phyloP scores from a whole-genome alignment of 2,113 vertebrate genomes.

The Edolisoma coerulescens region DNA sequence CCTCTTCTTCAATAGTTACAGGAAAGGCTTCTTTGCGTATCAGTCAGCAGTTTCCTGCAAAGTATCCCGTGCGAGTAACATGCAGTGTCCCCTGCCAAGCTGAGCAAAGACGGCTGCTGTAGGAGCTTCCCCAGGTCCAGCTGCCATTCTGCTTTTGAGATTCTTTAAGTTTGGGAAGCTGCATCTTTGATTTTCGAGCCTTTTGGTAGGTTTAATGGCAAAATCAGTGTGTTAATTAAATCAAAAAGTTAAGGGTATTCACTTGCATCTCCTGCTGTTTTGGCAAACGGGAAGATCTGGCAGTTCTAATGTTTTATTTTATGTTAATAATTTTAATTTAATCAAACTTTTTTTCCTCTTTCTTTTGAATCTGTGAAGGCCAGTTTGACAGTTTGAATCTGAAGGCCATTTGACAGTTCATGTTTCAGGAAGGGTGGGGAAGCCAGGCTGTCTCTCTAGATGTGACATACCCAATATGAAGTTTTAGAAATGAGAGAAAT shows the following conservation, averaged over 20 bases:
- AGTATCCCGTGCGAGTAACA: not conserved
- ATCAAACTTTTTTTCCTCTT: not conserved
- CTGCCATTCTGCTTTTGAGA: not conserved
- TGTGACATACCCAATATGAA: not conserved
- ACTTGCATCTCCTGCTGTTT: not conserved
- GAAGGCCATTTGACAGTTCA: not conserved
- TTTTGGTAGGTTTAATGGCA: not conserved
- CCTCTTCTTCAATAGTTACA: not conserved
- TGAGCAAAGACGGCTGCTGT: not conserved
- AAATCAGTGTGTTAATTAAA: not conserved
- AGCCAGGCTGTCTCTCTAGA: not conserved
- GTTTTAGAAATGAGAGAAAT: not conserved
- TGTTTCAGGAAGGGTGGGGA: not conserved
- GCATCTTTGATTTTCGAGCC: not conserved
- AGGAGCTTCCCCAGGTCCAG: not conserved
- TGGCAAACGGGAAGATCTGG: not conserved
- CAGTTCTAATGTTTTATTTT: not conserved
- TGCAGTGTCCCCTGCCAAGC: not conserved
- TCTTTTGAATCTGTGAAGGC: not conserved
- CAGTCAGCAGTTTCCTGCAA: not conserved
- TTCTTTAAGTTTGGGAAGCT: not conserved
- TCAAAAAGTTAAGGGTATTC: not conserved
- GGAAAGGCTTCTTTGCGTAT: not conserved
- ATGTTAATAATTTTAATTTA: not conserved
- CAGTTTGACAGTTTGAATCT: not conserved